These are phyloP conservation scores for Hycleus cichorii DNA, from an alignment of 1,140 invertebrate genomes.

Conservation along the genomic window DNA sequence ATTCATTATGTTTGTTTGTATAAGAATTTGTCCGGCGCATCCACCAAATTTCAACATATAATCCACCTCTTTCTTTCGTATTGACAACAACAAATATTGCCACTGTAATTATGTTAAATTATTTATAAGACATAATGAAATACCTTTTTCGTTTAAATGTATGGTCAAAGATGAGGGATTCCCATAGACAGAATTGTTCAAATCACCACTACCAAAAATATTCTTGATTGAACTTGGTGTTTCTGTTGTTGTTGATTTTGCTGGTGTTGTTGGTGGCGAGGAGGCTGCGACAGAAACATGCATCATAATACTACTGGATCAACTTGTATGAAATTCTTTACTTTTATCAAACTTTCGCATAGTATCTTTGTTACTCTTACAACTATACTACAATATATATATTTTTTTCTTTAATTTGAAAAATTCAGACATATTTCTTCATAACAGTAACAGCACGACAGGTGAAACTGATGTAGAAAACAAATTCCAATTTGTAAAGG, in stretches of 20 bases:
- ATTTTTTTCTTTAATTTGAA: too few species aligned
- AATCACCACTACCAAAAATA: constrained; percentile 44
- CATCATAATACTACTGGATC: constrained; percentile 22
- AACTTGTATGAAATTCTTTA: neutral
- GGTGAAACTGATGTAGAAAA: too few species aligned
- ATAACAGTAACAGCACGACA: too few species aligned
- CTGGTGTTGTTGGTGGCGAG: constrained; percentile 49
- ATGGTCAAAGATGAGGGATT: constrained; percentile 53
- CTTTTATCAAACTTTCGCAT: too few species aligned
- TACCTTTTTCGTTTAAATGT: constrained; percentile 47
- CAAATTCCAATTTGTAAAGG: too few species aligned
- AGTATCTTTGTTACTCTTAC: too few species aligned
- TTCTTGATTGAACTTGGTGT: constrained; percentile 44
- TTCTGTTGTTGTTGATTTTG: constrained; percentile 50
- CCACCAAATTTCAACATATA: neutral
- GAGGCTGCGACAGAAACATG: constrained; percentile 48
- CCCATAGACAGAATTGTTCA: constrained; percentile 53
- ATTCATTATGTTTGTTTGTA: too few species aligned
- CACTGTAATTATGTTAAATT: constrained; percentile 4
- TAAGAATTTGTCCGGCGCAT: too few species aligned
- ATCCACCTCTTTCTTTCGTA: constrained; percentile 1
- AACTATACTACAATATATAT: too few species aligned
- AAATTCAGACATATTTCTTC: too few species aligned
- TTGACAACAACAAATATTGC: constrained; percentile 9
- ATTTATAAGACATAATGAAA: neutral